Base-by-base conservation (phyloP, 2,888 invertebrate genomes). In the Koerneria pararmatus region DNA sequence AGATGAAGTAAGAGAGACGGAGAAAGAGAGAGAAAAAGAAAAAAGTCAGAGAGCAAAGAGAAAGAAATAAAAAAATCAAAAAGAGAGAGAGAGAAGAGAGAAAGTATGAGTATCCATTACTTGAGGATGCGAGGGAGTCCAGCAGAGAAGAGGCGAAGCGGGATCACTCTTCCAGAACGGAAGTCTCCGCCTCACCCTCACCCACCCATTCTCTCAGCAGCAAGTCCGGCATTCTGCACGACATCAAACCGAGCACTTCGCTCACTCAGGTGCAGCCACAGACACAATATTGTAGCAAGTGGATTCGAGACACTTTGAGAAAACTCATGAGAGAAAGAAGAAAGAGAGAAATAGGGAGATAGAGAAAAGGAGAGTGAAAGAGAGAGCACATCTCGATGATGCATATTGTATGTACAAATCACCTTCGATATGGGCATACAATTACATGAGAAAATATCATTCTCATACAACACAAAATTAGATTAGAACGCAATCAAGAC, bases 171-270 rank as follows among this genome's bases (percentile, higher is more conserved):
- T n/a, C n/a, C n/a, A n/a, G n/a, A n/a, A n/a, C n/a, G n/a, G n/a
- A n/a, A n/a, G n/a, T n/a, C n/a, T n/a, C n/a, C n/a, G n/a, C n/a
- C n/a, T n/a, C n/a, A n/a, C n/a, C n/a, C n/a, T n/a, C n/a, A n/a
- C n/a, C n/a, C n/a, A n/a, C n/a, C n/a, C n/a, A n/a, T n/a, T n/a
- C n/a, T n/a, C n/a, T n/a, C 84, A 88, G 89, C 86, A 86, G 89
- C 84, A 87, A 19, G 62, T 4, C n/a, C 64, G 4, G n/a, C 65
- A 51, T 65, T 1, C 62, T 67, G 1, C 61, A 66, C 0, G 65
- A 67, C 6, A 41, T 73, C 34, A 73, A 70, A 27, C 68, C 73
- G 4, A 71, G 71, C 22, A 69, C 73, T 8, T 71, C 73, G 71
- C 57, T 74, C 24, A 66, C 68, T 2, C 74, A 74, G 54, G 69